A percentile compares a stretch with the other conserved stretches of the same genome.
Evolutionary conservation across 2,888 invertebrate species (phyloP).

Genomic region (Drosophila cognata): DNA sequence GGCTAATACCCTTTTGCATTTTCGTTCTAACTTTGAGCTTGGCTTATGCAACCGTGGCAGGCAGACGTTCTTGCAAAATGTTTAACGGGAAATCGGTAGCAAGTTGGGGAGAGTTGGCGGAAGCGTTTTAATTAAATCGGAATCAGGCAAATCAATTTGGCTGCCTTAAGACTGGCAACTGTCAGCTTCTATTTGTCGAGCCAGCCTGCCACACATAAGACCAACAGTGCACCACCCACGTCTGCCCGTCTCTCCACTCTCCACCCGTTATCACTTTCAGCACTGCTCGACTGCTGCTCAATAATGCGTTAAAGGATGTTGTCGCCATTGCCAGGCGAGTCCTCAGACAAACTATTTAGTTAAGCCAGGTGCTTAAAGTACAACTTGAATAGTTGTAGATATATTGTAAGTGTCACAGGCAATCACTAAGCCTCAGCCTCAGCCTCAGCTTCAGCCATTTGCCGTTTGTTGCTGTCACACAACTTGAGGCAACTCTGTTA

Average conservation of each 20-base stretch:
- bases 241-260: neutral
- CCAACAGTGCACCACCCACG: neutral
- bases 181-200: conserved; percentile 45
- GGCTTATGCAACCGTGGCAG: conserved; percentile 23
- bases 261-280: conserved; percentile 3
- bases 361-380: conserved; percentile 41
- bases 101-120: conserved; percentile 33
- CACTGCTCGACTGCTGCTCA: conserved; percentile 52
- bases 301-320: conserved; percentile 66
- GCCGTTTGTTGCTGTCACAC: conserved; percentile 26
- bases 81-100: conserved; percentile 17
- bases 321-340: conserved; percentile 20
- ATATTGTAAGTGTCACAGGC: neutral
- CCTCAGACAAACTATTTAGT: conserved; percentile 46
- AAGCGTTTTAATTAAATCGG: conserved; percentile 69
- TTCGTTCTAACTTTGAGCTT: neutral
- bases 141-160: conserved; percentile 59
- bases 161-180: conserved; percentile 20
- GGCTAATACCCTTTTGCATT: neutral
- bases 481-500: conserved; percentile 20
- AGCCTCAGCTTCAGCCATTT: conserved; percentile 19
- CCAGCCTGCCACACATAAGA: conserved; percentile 9
- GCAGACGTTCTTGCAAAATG: neutral
- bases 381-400: conserved; percentile 22
- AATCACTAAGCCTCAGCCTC: conserved; percentile 10